Evolutionary conservation across 1,140 invertebrate species (phyloP), one percentile per base, ranked within the genome.

Genomic region (Schlechtendalia chinensis): DNA sequence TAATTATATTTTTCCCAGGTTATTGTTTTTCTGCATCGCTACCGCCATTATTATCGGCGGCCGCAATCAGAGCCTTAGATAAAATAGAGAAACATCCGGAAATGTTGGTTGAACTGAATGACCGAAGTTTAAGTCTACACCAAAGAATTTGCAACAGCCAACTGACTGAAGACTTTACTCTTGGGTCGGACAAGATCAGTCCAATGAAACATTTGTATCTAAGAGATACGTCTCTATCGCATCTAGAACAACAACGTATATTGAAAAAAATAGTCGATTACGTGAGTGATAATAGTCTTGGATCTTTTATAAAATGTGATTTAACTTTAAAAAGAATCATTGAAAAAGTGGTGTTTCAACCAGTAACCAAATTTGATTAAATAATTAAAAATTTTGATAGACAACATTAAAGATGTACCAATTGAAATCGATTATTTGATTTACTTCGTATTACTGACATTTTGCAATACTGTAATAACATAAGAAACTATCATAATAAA

Each of bases 21-120:
- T 99, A 99, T 85, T 98, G 97, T 86, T 99, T 99, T 86, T 99
- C 97, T 12, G 97, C 97, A 16, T 98, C 97, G 0, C 86, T 96
- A 58, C 96, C 97, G 8, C 97, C 97, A 5, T 89, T 98, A 85
- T 86, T 98, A 82, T 93, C 96, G 27, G 90, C 93, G 53, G 94
- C 94, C 2, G 96, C 95, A 17, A 94, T 93, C 74, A 89, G 89
- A 19, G 91, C 94, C 0, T 84, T 98, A 8, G 89, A 93, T 72
- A 89, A 93, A 0, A 90, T 97, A 82, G 90, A 95, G 84, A 85
- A 89, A 29, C 87, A 92, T 74, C 90, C 91, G 0, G 82, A 88
- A 81, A 87, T 92, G 58, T 89, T 94, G 81, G 56, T 83, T 4
- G 86, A 89, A 50, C 84, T 94, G 1, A 87, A 89, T 71, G 83